phyloP scores from a whole-genome alignment of 2,113 vertebrate species.

The Speoplatyrhinus poulsoni region DNA sequence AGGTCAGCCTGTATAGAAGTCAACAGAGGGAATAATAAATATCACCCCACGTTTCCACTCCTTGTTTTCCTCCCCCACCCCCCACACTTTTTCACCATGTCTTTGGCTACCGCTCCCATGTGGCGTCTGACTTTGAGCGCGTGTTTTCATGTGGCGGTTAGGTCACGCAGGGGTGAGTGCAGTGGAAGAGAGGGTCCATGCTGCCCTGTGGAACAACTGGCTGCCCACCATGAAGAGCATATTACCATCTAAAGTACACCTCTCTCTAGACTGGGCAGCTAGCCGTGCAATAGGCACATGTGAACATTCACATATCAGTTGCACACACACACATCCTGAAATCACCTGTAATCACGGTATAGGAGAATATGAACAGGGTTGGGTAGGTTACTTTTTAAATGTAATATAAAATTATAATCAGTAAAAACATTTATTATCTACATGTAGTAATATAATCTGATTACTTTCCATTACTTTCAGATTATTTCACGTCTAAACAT shows the following conservation, averaged over 20 bases:
- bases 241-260: slow-evolving; percentile 26
- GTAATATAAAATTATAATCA: too few relatives aligned
- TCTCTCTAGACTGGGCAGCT: slow-evolving; percentile 1
- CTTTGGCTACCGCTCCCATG: slow-evolving; percentile 4
- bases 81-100: slow-evolving; percentile 22
- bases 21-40: slow-evolving; percentile 49
- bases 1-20: slow-evolving; percentile 28
- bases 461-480: too few relatives aligned
- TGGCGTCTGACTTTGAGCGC: slow-evolving; percentile 24
- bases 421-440: too few relatives aligned
- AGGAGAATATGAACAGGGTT: too few relatives aligned
- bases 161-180: not conserved
- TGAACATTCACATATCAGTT: too few relatives aligned
- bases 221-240: slow-evolving; percentile 30
- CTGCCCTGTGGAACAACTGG: slow-evolving; percentile 12
- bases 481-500: too few relatives aligned
- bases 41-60: slow-evolving; percentile 5
- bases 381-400: too few relatives aligned
- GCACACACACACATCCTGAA: not conserved
- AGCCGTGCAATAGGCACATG: not conserved
- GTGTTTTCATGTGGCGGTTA: slow-evolving; percentile 39
- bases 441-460: too few relatives aligned
- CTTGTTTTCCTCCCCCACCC: not conserved
- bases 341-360: too few relatives aligned
- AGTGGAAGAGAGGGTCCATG: too few relatives aligned